Conservation (phyloP, 2,113 vertebrate species). For the Pachypanchax playfairii region DNA sequence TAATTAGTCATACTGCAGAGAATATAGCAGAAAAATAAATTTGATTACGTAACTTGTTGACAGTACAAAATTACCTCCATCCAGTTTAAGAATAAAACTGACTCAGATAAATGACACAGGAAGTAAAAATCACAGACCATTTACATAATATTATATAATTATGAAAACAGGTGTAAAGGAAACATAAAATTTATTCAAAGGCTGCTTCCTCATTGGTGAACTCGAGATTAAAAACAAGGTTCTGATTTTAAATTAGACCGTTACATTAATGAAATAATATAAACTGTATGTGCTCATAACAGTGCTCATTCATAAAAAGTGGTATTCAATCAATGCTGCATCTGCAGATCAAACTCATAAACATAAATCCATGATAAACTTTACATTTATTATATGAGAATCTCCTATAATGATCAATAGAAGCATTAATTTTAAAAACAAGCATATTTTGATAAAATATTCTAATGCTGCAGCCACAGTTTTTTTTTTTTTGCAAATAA, state of each 20-base stretch:
- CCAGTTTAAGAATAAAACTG: constrained; percentile 54
- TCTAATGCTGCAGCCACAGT: too few relatives aligned
- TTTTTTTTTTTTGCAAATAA: too few relatives aligned
- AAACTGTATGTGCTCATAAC: neutral
- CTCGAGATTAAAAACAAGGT: constrained; percentile 9
- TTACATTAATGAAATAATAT: neutral
- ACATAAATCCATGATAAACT: too few relatives aligned
- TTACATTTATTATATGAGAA: too few relatives aligned
- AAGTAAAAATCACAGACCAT: constrained; percentile 30
- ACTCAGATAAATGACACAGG: constrained; percentile 43
- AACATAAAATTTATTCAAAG: constrained; percentile 38
- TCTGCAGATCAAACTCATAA: too few relatives aligned
- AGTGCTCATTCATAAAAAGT: too few relatives aligned
- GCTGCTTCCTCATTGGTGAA: constrained; percentile 7
- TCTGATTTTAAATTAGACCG: too few relatives aligned
- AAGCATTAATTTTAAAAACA: too few relatives aligned
- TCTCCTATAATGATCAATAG: too few relatives aligned
- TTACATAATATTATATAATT: constrained; percentile 35
- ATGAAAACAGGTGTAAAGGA: constrained; percentile 39
- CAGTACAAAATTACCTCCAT: constrained; percentile 50
- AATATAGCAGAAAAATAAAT: constrained; percentile 50
- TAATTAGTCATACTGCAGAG: constrained; percentile 52
- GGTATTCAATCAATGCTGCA: neutral
- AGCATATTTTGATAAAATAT: too few relatives aligned
- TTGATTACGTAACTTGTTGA: constrained; percentile 50